Evolutionary conservation across 2,888 invertebrate genomes (phyloP), one percentile per base, ranked within the genome.

Genomic region (Leucania comma): DNA sequence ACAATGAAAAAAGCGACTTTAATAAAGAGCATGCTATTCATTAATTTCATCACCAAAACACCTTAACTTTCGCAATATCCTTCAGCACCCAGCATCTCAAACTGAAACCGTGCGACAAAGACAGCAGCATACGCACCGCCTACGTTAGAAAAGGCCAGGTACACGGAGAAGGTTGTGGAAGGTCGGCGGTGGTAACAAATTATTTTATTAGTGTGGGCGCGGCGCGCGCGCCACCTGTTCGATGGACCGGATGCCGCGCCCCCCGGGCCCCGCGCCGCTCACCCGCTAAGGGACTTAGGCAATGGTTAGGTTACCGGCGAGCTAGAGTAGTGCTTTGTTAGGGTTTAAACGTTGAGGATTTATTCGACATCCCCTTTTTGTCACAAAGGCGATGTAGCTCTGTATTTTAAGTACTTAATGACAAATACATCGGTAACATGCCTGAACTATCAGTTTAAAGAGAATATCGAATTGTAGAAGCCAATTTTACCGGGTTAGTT

Each of bases 181-280:
- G 95, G 95, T 94, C 93, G 92, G 88, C 86, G 82, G 87, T 87
- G 85, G 87, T 87, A 90, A 93, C 93, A 94, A 92, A 94, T 95
- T 93, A 93, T 93, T 94, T 92, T 90, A 93, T 93, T 93, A 93
- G 91, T 91, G 93, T 93, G 94, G 94, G 93, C 93, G 92, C 89
- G 90, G 89, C 88, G 88, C 88, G 90, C 89, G 90, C 90, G 90
- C 93, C 95, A 94, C 95, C 94, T 95, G 95, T 94, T 90, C 92
- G 86, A 84, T 85, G 88, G 93, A 94, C 95, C 95, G 95, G 95
- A 95, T 94, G 86, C 93, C 90, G 77, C 90, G 79, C 86, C 89
- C 90, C 92, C 86, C 92, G 84, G 76, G 78, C 86, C 84, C 75
- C 86, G 22, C 69, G 38, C 53, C 77, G 58, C 68, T 61, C 72